Conservation (phyloP, 2,888 invertebrate genomes). For the Ophion obscuratus region DNA sequence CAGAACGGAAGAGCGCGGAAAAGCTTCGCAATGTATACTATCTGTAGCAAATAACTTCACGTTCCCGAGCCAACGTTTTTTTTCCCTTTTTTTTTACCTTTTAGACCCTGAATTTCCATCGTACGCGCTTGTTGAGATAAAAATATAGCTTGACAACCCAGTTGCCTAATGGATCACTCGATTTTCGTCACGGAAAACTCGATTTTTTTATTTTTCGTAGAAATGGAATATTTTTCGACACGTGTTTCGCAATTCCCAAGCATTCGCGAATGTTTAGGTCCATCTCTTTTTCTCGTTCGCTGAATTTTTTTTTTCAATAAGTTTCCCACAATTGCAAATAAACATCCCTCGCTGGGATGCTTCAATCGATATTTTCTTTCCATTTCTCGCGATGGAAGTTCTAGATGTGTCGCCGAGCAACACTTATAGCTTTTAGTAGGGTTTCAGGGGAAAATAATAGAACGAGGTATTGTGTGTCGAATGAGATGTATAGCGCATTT, state of each 20-base stretch:
- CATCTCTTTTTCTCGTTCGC: background rate
- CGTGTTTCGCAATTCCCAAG: too few species aligned
- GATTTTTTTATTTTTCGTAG: too few species aligned
- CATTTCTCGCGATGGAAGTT: background rate
- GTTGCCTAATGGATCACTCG: too few species aligned
- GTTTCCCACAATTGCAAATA: constrained; percentile 35
- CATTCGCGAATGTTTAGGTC: too few species aligned
- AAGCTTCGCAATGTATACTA: background rate
- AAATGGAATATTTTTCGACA: too few species aligned
- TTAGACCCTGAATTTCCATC: background rate
- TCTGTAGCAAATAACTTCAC: background rate
- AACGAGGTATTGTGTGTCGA: background rate
- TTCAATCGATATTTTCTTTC: background rate
- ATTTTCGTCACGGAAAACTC: too few species aligned
- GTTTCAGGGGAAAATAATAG: background rate
- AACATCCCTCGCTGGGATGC: background rate
- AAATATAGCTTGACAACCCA: background rate
- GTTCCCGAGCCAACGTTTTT: background rate
- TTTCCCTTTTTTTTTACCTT: background rate
- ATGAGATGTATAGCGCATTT: too few species aligned
- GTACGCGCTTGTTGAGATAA: background rate
- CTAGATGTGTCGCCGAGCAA: background rate
- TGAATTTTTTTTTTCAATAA: constrained; percentile 18
- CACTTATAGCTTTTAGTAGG: background rate
- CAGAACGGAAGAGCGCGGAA: background rate